These are phyloP conservation scores for Chromoteleia sp. DNA, from an alignment of 2,888 invertebrate species.

Conservation along the genomic window DNA sequence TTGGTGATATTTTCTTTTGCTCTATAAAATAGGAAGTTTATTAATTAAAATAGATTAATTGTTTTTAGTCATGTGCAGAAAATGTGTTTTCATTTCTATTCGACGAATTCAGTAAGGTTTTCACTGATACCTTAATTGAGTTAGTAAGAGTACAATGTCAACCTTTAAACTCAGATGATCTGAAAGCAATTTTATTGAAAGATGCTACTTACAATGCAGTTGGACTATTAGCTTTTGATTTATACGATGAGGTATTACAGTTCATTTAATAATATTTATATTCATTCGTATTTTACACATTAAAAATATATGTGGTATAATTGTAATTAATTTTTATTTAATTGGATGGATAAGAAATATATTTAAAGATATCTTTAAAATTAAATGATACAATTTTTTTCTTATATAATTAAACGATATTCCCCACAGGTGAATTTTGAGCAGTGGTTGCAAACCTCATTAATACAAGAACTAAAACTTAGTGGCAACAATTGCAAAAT, in stretches of 20 bases:
- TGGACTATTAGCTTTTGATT: conserved; percentile 94
- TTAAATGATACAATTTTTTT: too few species aligned
- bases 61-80: conserved; percentile 93
- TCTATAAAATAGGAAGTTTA: not conserved
- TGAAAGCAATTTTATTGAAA: conserved; percentile 92
- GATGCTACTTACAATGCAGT: conserved; percentile 98
- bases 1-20: too few species aligned
- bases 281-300: not conserved
- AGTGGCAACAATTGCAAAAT: conserved; percentile 93
- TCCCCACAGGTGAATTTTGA: conserved; percentile 92
- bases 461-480: conserved; percentile 93
- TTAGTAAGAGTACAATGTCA: conserved; percentile 89
- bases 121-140: conserved; percentile 91
- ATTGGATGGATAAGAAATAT: too few species aligned
- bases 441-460: conserved; percentile 93
- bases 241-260: conserved; percentile 93
- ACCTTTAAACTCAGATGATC: conserved; percentile 89
- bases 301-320: not conserved
- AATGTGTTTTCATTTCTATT: conserved; percentile 93
- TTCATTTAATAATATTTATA: conserved; percentile 17
- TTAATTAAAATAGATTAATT: conserved; percentile 14
- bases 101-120: conserved; percentile 90
- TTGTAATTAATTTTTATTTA: too few species aligned
- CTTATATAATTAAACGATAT: conserved; percentile 15
- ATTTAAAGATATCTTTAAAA: not conserved